These are phyloP conservation scores for Harpalus rufipes DNA, from an alignment of 2,888 invertebrate genomes.

Conservation along the genomic window DNA sequence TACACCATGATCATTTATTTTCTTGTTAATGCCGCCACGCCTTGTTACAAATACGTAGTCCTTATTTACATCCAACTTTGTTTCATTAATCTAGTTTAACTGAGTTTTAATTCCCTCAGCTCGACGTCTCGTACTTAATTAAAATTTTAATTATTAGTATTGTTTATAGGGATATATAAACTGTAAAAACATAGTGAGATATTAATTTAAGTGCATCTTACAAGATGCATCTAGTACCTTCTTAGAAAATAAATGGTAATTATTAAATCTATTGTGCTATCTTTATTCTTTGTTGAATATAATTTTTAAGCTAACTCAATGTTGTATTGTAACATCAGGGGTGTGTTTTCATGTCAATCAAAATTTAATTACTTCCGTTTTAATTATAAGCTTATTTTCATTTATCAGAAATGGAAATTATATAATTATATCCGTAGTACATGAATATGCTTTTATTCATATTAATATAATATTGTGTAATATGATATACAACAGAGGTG, in stretches of 20 bases:
- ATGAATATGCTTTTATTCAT: neutral
- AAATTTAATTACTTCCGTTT: neutral
- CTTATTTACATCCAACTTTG: constrained; percentile 33
- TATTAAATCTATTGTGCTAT: neutral
- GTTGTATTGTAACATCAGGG: neutral
- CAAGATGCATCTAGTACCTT: neutral
- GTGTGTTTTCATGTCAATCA: neutral
- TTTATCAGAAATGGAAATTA: neutral
- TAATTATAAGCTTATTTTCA: neutral
- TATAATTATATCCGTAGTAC: neutral
- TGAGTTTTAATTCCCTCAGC: neutral
- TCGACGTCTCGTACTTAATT: constrained; percentile 38
- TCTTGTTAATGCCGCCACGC: neutral
- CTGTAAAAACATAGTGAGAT: constrained; percentile 3
- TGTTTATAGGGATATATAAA: constrained; percentile 16
- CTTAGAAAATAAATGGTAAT: constrained; percentile 18
- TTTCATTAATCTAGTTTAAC: constrained; percentile 14
- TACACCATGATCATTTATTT: constrained; percentile 30
- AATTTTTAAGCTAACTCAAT: neutral
- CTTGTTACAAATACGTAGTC: constrained; percentile 15
- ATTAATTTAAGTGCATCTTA: constrained; percentile 5
- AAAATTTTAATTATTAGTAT: constrained; percentile 52
- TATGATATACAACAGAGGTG: too few species aligned
- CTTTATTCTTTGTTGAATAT: neutral
- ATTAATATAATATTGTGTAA: neutral